Evolutionary conservation across 1,140 invertebrate genomes (phyloP), one percentile per base, ranked within the genome.

Genomic region (Polyergus mexicanus): DNA sequence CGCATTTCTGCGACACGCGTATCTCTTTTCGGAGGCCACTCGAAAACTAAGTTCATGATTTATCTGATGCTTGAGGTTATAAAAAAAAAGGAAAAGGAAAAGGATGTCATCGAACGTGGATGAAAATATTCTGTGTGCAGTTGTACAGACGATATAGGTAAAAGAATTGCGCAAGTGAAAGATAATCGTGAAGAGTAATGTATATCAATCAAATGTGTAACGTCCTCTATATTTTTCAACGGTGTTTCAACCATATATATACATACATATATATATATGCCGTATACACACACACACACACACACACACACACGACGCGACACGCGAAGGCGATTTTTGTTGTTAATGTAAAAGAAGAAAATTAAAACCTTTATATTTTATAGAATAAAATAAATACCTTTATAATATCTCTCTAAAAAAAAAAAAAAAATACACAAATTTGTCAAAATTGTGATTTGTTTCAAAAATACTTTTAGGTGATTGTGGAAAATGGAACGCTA

Each of bases 11-110:
- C 22, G 62, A 66, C n/a, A 68, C 22, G 41, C 63, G 47, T 71
- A 76, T 86, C 47, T 84, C 56, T 54, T 38, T 76, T 84, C 56
- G 44, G 56, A 69, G 63, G 75, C 25, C 68, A 75, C 77, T 87
- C 87, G 69, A 63, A 51, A n/a, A 16, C 32, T 65, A 83, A 83
- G 60, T 54, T 44, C 69, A 28, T 54, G 35, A 87, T 88, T 88
- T 88, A 87, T 87, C 32, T 25, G 63, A 28, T 32, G 25, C 56
- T 86, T 28, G 41, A 65, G 41, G 10, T 54, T 38, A 28, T 19
- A 44, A 74, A 47, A 80, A 71, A 66, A 51, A 80, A 22, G 60
- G n/a, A 13, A 28, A 58, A 54, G 13, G 32, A 25, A 38, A 13
- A 35, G 13, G 10, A 1, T 3, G 19, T 60, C 38, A 47, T 74